Conservation (phyloP, 2,113 vertebrate genomes). For the Meleagris gallopavo region DNA sequence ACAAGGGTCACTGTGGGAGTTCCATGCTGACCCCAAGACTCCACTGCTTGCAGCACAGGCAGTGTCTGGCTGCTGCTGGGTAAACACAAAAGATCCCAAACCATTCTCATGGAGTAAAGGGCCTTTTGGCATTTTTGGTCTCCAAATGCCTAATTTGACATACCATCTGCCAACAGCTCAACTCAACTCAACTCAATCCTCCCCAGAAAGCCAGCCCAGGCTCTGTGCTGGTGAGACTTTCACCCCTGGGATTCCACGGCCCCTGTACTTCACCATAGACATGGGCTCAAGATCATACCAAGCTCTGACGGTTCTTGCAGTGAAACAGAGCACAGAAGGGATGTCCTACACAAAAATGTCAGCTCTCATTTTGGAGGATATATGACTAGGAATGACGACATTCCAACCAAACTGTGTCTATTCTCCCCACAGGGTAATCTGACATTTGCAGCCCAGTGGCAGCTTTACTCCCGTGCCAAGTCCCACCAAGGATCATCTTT, state of each 20-base stretch:
- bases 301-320: background rate
- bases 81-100: background rate
- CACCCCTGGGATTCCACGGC: background rate
- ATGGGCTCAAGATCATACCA: background rate
- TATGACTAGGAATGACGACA: background rate
- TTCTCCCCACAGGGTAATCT: background rate
- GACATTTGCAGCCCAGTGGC: rapidly evolving
- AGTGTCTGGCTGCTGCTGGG: background rate
- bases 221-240: background rate
- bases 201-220: background rate
- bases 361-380: background rate
- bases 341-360: background rate
- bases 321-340: rapidly evolving
- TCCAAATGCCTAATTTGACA: background rate
- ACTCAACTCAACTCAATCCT: background rate
- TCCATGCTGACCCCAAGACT: rapidly evolving
- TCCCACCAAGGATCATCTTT: rapidly evolving
- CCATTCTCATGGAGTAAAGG: background rate
- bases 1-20: background rate
- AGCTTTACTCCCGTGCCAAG: background rate
- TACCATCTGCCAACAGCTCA: background rate
- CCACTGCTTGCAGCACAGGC: background rate
- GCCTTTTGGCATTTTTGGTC: background rate
- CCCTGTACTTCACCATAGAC: background rate
- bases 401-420: rapidly evolving